phyloP scores from a whole-genome alignment of 23 tunicate species.

The Aplidium turbinatum region DNA sequence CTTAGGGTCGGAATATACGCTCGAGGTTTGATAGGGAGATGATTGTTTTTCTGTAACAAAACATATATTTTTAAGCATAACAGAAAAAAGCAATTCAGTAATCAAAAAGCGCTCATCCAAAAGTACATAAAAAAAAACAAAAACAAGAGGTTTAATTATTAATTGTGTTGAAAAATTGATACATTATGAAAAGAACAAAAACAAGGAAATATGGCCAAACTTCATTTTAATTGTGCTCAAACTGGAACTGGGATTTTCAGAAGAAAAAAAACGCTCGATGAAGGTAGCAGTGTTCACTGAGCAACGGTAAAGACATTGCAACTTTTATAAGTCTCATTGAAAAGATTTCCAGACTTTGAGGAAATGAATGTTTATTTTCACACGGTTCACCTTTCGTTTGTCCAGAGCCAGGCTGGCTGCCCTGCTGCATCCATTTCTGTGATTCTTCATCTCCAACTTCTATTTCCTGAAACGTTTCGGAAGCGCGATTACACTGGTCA shows the following conservation, averaged over 20 bases:
- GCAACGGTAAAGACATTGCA: too few relatives aligned
- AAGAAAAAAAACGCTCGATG: too few relatives aligned
- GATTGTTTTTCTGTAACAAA: constrained; percentile 24
- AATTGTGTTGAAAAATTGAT: too few relatives aligned
- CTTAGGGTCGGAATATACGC: constrained; percentile 31
- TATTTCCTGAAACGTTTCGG: constrained; percentile 74
- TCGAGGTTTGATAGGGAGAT: constrained; percentile 58
- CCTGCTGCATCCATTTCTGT: constrained; percentile 65
- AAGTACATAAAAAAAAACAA: background rate
- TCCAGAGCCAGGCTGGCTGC: background rate
- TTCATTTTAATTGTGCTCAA: too few relatives aligned
- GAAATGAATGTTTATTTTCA: constrained; percentile 1
- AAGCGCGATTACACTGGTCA: too few relatives aligned
- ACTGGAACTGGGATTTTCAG: too few relatives aligned
- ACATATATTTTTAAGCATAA: too few relatives aligned
- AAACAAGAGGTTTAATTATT: too few relatives aligned
- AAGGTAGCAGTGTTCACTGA: too few relatives aligned
- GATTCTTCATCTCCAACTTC: constrained; percentile 72
- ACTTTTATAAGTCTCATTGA: background rate
- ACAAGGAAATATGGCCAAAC: too few relatives aligned
- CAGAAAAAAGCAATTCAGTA: background rate
- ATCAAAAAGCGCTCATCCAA: too few relatives aligned
- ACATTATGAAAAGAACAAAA: too few relatives aligned
- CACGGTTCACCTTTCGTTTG: background rate
- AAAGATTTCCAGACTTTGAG: constrained; percentile 11